Conservation (phyloP, 2,797 vertebrate genomes). For the Neopelma chrysocephalum region DNA sequence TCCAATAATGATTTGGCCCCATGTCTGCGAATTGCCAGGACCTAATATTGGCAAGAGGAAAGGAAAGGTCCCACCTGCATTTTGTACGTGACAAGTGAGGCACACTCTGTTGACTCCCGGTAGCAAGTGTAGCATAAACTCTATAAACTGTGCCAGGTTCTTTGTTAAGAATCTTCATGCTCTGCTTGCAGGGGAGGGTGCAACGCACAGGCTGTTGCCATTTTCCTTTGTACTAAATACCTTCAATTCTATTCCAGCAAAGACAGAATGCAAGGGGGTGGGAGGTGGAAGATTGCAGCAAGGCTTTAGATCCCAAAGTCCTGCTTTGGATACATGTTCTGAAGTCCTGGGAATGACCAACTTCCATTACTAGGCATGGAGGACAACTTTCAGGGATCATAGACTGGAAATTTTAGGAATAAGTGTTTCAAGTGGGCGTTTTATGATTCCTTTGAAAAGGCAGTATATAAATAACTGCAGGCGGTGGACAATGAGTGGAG, state of each 20-base stretch:
- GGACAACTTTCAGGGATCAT: background rate
- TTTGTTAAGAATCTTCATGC: background rate
- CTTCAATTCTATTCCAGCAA: background rate
- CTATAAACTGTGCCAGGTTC: background rate
- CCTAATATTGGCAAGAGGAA: background rate
- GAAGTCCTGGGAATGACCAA: background rate
- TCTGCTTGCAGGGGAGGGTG: background rate
- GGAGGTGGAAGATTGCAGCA: background rate
- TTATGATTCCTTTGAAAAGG: background rate
- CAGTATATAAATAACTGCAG: background rate
- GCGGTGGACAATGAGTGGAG: background rate
- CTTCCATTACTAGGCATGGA: background rate
- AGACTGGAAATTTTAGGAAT: background rate
- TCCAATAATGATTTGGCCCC: background rate
- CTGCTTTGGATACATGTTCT: background rate
- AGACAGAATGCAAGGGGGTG: background rate
- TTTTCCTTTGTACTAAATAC: background rate
- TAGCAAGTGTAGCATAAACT: background rate
- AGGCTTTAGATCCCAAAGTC: background rate
- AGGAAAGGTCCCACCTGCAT: background rate
- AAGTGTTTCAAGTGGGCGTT: background rate
- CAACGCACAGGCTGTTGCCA: background rate
- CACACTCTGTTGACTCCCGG: background rate
- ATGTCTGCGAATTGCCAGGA: background rate
- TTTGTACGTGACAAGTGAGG: background rate